Evolutionary conservation across 2,888 invertebrate species (phyloP), one percentile per base, ranked within the genome.

Genomic region (Congeria kusceri): DNA sequence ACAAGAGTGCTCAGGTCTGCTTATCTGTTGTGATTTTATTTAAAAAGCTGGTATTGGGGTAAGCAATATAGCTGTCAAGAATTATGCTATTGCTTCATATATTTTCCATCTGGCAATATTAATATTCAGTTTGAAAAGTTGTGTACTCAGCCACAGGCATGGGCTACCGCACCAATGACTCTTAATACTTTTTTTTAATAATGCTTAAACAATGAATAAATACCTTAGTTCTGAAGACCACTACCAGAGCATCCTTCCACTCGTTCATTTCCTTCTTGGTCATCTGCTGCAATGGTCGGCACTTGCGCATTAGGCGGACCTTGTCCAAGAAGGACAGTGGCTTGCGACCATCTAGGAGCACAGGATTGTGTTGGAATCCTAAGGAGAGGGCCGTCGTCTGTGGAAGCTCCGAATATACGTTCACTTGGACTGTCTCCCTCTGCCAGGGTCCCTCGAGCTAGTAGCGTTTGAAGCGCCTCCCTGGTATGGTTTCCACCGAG

Each of bases 281-380:
- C 67, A 67, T 57, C 1, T 7, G 1, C 0, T 23, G 44, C 23
- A 20, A 28, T 5, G 57, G 67, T 25, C 57, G 47, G 18, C 32
- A 56, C 0, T 57, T 4, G 25, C 67, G 53, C 67, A 67, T 67
- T 23, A 67, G 39, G 0, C 67, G 32, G 1, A 57, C 67, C 20
- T 67, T 67, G 67, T 67, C 67, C 25, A 57, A 20, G 28, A 67
- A 67, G 20, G 32, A 29, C 13, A 67, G 1, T 15, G 57, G 57
- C 25, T 39, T 56, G 20, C 39, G 29, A 20, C 25, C 39, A 23
- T 67, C 67, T 23, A 57, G 67, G 4, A 67, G 44, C 13, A 67
- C 25, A 1, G n/a, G 13, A 57, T 67, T 67, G 44, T 67, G 67
- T 27, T 57, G 57, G 28, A 28, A 65, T 23, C 65, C 65, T 15